Evolutionary conservation across 2,797 vertebrate genomes (phyloP), one percentile per base, ranked within the genome.

Genomic region (Sebastes diaconus): DNA sequence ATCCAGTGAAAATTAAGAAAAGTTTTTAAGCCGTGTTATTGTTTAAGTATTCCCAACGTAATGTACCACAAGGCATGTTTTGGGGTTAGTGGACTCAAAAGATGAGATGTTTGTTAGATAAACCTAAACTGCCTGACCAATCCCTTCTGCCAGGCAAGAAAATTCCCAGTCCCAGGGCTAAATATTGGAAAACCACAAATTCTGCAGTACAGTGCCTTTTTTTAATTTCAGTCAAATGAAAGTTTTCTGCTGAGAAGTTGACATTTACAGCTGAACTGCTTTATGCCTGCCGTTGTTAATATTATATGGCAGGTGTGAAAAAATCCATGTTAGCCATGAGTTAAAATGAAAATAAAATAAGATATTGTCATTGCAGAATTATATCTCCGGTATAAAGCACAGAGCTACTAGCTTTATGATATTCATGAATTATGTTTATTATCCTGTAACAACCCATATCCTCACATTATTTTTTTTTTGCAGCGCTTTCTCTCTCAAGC

Each of bases 381-480:
- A 80, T 77, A 57, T 73, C 25, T 60, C 6, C 2, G 16, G 22
- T 55, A 63, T 61, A 71, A 74, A 77, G 50, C 42, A 71, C 75
- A 50, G 34, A 46, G 22, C 24, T 68, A 52, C 54, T 24, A 55
- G 55, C 60, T 60, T 77, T 59, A 75, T 80, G 55, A 55, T 61
- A 46, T 68, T 73, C 55, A 83, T 80, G 78, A 83, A 79, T 84
- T 73, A 82, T 81, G 72, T 52, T 73, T 85, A 82, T 74, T 86
- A 75, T 73, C 34, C 55, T 57, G 46, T 72, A 79, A 78, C 67
- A 68, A 57, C 42, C 42, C 59, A 46, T 59, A 70, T 50, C 54
- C 18, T 64, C 57, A 32, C 68, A 71, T 65, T 65, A 46, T 5
- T 50, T 71, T 77, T 63, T 63, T 52, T 75, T 22, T 16, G 1